Evolutionary conservation across 2,888 invertebrate genomes (phyloP).

Genomic region (Didymodactylos carnosus): DNA sequence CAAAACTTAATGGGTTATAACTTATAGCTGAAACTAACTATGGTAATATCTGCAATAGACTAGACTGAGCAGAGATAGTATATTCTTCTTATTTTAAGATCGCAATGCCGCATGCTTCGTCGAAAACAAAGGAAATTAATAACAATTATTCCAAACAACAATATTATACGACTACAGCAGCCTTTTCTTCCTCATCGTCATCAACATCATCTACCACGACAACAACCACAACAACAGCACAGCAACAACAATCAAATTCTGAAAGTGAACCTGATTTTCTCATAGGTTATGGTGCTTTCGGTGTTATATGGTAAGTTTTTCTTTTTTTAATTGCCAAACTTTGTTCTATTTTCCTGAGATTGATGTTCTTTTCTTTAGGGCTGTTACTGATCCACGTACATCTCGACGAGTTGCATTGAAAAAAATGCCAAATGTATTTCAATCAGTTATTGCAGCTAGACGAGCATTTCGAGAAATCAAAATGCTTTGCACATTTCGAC

Average conservation of each 20-base stretch:
- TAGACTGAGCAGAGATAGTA: no score
- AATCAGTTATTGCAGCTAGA: slow-evolving; percentile 92
- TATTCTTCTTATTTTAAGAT: neutral
- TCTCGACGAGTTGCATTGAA: slow-evolving; percentile 92
- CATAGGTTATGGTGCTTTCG: slow-evolving; percentile 94
- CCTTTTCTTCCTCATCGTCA: no score
- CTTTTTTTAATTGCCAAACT: no score
- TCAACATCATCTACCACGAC: no score
- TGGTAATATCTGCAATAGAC: no score
- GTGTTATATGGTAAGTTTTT: slow-evolving; percentile 99
- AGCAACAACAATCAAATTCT: neutral
- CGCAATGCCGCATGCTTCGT: neutral
- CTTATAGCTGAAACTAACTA: no score
- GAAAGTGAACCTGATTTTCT: neutral
- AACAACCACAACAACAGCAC: neutral
- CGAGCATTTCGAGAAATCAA: slow-evolving; percentile 93
- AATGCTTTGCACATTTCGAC: slow-evolving; percentile 98
- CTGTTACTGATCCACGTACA: slow-evolving; percentile 94
- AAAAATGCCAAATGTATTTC: slow-evolving; percentile 99
- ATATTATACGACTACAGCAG: no score
- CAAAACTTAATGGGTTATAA: no score
- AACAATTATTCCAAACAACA: no score
- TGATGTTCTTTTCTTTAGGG: no score
- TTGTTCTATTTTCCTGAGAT: no score
- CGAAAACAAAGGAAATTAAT: neutral